phyloP scores from a whole-genome alignment of 2,113 vertebrate genomes.

The Paradoxurus hermaphroditus region DNA sequence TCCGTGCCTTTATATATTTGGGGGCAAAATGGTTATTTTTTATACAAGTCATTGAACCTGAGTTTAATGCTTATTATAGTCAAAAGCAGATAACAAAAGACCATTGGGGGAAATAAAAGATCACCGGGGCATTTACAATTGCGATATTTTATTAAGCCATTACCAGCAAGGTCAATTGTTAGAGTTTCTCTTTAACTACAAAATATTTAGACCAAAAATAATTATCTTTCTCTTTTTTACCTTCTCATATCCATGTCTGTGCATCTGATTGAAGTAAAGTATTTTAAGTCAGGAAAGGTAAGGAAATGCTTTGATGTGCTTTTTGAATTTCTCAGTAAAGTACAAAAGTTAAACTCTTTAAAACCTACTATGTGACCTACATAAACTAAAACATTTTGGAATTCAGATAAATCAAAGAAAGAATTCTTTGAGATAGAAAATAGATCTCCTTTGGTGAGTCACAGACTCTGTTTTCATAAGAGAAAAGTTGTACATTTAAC shows the following conservation, averaged over 20 bases:
- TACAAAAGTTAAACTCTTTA: conserved; percentile 16
- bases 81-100: conserved; percentile 68
- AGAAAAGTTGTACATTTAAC: background rate
- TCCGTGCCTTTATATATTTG: background rate
- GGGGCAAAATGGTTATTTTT: background rate
- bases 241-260: conserved; percentile 17
- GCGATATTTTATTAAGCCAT: conserved; percentile 46
- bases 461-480: background rate
- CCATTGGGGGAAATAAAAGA: conserved; percentile 34
- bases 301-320: background rate
- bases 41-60: conserved; percentile 34
- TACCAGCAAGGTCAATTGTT: conserved; percentile 2
- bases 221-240: conserved; percentile 54
- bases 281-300: background rate
- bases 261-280: background rate
- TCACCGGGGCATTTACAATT: conserved; percentile 17
- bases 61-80: conserved; percentile 32
- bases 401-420: background rate
- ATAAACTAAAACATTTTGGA: background rate
- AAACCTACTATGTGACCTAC: background rate
- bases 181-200: conserved; percentile 63
- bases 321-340: background rate
- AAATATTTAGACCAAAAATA: conserved; percentile 59
- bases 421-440: background rate
- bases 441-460: background rate